phyloP scores from a whole-genome alignment of 2,888 invertebrate species.

The Habrosyne pyritoides region DNA sequence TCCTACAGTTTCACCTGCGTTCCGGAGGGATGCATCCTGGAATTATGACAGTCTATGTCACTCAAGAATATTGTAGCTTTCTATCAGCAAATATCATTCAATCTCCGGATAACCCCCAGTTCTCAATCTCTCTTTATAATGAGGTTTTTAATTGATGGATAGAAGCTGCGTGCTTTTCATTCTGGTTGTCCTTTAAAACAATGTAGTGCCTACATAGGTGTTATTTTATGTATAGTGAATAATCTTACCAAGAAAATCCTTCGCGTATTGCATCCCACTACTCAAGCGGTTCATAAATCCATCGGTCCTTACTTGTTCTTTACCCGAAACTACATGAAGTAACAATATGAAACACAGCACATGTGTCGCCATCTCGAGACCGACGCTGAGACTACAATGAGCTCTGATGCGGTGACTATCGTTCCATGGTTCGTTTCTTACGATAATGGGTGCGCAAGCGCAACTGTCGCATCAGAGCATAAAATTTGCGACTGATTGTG shows the following conservation, averaged over 20 bases:
- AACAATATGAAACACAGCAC: slow-evolving; percentile 47
- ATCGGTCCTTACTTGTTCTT: slow-evolving; percentile 53
- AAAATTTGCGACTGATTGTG: slow-evolving; percentile 52
- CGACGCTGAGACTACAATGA: slow-evolving; percentile 50
- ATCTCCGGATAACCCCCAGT: too few species aligned
- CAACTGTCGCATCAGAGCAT: slow-evolving; percentile 64
- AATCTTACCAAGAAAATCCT: slow-evolving; percentile 70
- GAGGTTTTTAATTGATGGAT: too few species aligned
- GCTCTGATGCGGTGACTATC: slow-evolving; percentile 22
- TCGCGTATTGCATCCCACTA: slow-evolving; percentile 72
- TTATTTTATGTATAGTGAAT: background rate
- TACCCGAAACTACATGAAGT: slow-evolving; percentile 40
- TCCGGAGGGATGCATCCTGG: too few species aligned
- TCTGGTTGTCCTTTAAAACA: too few species aligned
- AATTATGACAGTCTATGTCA: too few species aligned
- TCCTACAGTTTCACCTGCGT: too few species aligned
- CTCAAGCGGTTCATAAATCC: slow-evolving; percentile 66
- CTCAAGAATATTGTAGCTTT: too few species aligned
- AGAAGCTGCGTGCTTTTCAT: too few species aligned
- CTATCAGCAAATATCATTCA: too few species aligned
- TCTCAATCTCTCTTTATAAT: too few species aligned
- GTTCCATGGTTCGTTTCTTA: slow-evolving; percentile 59
- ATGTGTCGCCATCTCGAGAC: slow-evolving; percentile 70
- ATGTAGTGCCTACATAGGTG: too few species aligned
- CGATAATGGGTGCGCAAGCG: slow-evolving; percentile 60